Base-by-base conservation (phyloP, 2,113 vertebrate species). In the Ctenomys sociabilis region DNA sequence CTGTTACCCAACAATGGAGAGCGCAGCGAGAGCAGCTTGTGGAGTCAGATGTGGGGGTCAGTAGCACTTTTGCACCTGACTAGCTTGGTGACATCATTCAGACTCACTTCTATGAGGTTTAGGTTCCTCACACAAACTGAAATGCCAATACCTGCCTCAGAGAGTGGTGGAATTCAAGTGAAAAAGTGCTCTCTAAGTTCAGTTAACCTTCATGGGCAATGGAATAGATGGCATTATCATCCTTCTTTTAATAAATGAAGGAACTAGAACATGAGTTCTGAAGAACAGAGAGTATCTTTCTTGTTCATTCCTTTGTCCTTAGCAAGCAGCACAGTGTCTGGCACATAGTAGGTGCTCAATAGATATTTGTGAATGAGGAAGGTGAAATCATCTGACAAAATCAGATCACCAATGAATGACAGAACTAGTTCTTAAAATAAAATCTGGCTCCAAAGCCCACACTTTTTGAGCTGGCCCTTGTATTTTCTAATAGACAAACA, bases 351-450 rank as follows among this genome's bases (percentile, higher is more conserved):
- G 70, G 66, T 80, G 5, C 43, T 40, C 63, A 88, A 28, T 81
- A 91, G 61, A 68, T 94, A 93, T 37, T 63, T 83, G n/a, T 52
- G 22, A 40, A 45, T 85, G n/a, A 88, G 24, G 17, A 85, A 95
- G 37, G 7, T 66, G 40, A 73, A 77, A 64, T 73, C 45, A 84
- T 40, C 32, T 88, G 30, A 40, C 63, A 28, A 73, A 66, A 37
- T 66, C 45, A 54, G 35, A 80, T 21, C 90, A 37, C 21, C 81
- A 89, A 59, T 64, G 52, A 85, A 63, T 75, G 21, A 17, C 10
- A 70, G 73, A 90, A 32, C 28, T n/a, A 28, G 26, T 19, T 68
- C 70, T 85, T 84, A 37, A 94, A 87, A 87, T 83, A 63, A 84
- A 84, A 86, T 37, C 24, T 86, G 73, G 64, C 19, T 40, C 37